Evolutionary conservation across 2,888 invertebrate genomes (phyloP), one percentile per base, ranked within the genome.

Genomic region (Aleiodes alternator): DNA sequence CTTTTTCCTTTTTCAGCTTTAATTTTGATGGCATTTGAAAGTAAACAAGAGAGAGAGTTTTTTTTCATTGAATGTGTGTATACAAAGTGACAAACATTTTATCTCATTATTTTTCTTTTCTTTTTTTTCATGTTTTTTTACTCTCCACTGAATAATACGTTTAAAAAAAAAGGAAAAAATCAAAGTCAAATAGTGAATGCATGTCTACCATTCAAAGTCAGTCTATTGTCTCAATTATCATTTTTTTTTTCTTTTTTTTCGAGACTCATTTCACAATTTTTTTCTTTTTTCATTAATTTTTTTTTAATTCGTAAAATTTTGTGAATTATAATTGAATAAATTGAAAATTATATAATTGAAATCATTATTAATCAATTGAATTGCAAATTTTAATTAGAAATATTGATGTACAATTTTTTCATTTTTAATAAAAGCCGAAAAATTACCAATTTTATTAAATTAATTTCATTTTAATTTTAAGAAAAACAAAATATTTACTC

Each of bases 331-430:
- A 53, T 14, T 53, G 53, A 14, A 12, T 12, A 53, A 7, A 61
- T 14, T 61, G 43, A 61, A 61, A 61, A 61, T 61, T 61, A 38
- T 61, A 34, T 11, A 57, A 5, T 29, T 1, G 84, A 84, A 85
- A 82, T 86, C 82, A 84, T 81, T 85, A 86, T 83, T 85, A 86
- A 86, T 85, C 82, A 23, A 23, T 23, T 23, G 23, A 23, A 23
- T 23, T 23, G 23, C 23, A 23, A 23, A 23, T 23, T 23, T 23
- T 23, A 23, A 23, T 23, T 23, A 23, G 23, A 34, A 34, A 34
- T 34, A 82, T 86, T 87, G 87, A 82, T 86, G 85, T 88, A 88
- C 85, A 84, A 85, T 87, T 84, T 85, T 85, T 85, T 64, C 14
- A 61, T 64, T 64, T 16, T 23, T 5, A 43, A 86, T 82, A 83